phyloP scores from a whole-genome alignment of 1,140 invertebrate species.

The Listronotus oregonensis region DNA sequence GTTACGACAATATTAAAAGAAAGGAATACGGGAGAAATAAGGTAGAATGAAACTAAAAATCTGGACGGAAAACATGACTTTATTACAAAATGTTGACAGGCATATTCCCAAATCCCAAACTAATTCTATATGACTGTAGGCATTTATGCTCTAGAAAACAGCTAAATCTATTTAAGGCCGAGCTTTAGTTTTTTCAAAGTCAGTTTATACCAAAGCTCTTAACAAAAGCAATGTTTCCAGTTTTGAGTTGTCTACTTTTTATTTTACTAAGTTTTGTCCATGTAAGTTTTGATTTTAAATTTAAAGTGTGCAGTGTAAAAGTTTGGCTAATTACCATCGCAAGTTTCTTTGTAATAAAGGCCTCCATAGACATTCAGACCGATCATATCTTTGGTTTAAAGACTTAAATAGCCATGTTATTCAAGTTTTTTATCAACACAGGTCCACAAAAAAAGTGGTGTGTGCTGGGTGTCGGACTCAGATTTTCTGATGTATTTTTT shows the following conservation, averaged over 20 bases:
- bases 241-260: slow-evolving; percentile 17
- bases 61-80: slow-evolving; percentile 12
- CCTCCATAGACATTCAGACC: too few relatives aligned
- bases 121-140: slow-evolving; percentile 45
- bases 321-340: background rate
- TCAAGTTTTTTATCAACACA: too few relatives aligned
- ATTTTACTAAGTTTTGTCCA: slow-evolving; percentile 23
- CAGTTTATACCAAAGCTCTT: slow-evolving; percentile 1
- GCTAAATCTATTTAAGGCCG: slow-evolving; percentile 41
- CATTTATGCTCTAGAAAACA: slow-evolving; percentile 41
- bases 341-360: too few relatives aligned
- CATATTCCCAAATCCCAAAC: slow-evolving; percentile 50
- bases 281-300: slow-evolving; percentile 24
- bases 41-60: slow-evolving; percentile 9
- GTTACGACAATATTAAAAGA: slow-evolving; percentile 13
- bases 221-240: slow-evolving; percentile 9
- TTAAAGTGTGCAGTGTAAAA: background rate
- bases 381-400: too few relatives aligned
- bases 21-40: background rate
- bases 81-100: slow-evolving; percentile 35
- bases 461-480: too few relatives aligned
- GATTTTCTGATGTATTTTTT: too few relatives aligned
- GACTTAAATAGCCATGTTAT: too few relatives aligned
- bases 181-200: background rate
- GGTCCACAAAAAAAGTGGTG: too few relatives aligned